Evolutionary conservation across 2,113 vertebrate genomes (phyloP).

Genomic region (Nicator chloris): DNA sequence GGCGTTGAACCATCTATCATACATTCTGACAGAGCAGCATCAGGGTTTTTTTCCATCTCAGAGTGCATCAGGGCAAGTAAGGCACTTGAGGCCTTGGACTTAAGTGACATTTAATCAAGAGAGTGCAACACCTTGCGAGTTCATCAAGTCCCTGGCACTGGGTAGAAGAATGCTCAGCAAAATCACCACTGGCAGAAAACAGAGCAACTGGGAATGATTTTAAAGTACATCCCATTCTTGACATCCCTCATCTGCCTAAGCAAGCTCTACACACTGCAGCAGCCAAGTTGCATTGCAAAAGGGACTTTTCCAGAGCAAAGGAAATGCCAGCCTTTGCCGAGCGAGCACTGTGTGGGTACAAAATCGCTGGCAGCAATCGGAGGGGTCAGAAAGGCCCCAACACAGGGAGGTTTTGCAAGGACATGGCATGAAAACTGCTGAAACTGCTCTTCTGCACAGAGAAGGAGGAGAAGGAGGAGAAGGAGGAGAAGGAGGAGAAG

Average conservation of each 20-base stretch:
- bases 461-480: not conserved
- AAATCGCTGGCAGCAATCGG: fast-evolving
- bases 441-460: not conserved
- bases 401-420: not conserved
- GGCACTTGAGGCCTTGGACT: not conserved
- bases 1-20: not conserved
- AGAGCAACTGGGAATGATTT: not conserved
- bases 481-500: too few species aligned
- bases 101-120: not conserved
- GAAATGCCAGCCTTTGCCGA: fast-evolving
- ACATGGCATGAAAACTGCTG: not conserved
- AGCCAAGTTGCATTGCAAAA: not conserved
- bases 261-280: not conserved
- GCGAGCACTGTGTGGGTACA: not conserved
- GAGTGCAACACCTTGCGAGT: not conserved
- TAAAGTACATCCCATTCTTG: fast-evolving
- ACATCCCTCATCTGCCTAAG: not conserved
- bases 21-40: not conserved
- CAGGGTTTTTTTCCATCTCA: not conserved
- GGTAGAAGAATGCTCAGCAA: not conserved
- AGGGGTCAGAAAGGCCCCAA: not conserved
- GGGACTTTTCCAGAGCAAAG: not conserved
- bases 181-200: not conserved
- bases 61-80: not conserved
- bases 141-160: not conserved